phyloP scores from a whole-genome alignment of 2,113 vertebrate genomes.

The Trichomycterus rosablanca region DNA sequence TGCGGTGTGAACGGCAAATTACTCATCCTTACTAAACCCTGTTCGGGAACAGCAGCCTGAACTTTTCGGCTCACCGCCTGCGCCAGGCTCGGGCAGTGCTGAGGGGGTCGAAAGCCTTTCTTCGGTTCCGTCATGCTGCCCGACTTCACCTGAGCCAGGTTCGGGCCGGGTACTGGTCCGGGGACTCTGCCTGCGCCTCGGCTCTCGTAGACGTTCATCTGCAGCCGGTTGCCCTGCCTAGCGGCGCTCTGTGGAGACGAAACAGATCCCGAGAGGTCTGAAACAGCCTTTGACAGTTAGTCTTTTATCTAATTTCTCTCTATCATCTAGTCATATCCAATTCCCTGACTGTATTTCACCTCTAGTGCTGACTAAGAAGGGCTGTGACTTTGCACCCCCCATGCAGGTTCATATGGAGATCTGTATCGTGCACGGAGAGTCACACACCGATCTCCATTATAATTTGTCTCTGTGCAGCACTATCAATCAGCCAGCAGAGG shows the following conservation, averaged over 20 bases:
- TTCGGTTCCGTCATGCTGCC: conserved; percentile 60
- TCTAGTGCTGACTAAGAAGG: too few relatives aligned
- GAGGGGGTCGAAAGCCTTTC: conserved; percentile 67
- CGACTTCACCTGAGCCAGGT: conserved; percentile 34
- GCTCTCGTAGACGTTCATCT: conserved; percentile 71
- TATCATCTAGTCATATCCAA: too few relatives aligned
- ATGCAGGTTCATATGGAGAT: too few relatives aligned
- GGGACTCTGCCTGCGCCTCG: conserved; percentile 51
- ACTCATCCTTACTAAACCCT: conserved; percentile 59
- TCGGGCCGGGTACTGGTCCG: conserved; percentile 45
- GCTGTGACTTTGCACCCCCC: too few relatives aligned
- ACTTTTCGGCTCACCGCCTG: conserved; percentile 67
- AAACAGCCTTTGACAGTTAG: too few relatives aligned
- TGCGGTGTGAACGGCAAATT: conserved; percentile 10
- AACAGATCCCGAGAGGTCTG: neutral
- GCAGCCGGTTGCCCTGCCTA: conserved; percentile 64
- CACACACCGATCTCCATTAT: too few relatives aligned
- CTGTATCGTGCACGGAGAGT: too few relatives aligned
- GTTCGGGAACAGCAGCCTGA: conserved; percentile 64
- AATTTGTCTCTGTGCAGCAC: too few relatives aligned
- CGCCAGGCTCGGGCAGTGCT: conserved; percentile 63
- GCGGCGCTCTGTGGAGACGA: conserved; percentile 58
- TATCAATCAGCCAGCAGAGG: too few relatives aligned
- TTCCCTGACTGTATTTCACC: too few relatives aligned
- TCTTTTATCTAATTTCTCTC: too few relatives aligned